phyloP scores from a whole-genome alignment of 2,113 vertebrate genomes.

The Gallinago undulata region DNA sequence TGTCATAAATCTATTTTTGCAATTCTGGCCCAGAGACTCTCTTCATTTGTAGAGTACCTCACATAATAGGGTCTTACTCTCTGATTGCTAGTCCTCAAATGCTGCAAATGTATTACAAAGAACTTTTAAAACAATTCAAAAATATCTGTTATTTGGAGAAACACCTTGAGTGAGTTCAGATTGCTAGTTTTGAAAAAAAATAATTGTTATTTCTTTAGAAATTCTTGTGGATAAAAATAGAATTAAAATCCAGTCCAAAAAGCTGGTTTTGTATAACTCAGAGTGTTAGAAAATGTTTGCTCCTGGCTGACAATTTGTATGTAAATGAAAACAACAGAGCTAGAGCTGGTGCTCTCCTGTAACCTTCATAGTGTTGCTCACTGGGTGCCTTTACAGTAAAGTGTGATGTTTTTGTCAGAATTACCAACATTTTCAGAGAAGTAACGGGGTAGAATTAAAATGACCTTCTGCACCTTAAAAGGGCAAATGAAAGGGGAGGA shows the following conservation, averaged over 20 bases:
- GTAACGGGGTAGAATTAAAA: slow-evolving; percentile 52
- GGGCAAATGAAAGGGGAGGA: not conserved
- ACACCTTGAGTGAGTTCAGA: not conserved
- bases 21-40: not conserved
- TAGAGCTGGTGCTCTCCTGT: not conserved
- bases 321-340: slow-evolving; percentile 33
- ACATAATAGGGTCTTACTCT: not conserved
- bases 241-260: not conserved
- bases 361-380: slow-evolving; percentile 26
- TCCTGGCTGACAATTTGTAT: slow-evolving; percentile 52
- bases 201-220: not conserved
- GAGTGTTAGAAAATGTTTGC: slow-evolving; percentile 33
- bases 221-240: not conserved
- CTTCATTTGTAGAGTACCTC: not conserved
- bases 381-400: not conserved
- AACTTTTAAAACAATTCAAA: not conserved
- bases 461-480: slow-evolving; percentile 17
- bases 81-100: not conserved
- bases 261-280: not conserved
- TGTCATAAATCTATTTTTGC: not conserved
- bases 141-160: not conserved
- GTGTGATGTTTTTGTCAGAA: slow-evolving; percentile 34
- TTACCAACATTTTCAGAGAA: slow-evolving; percentile 42
- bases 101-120: not conserved
- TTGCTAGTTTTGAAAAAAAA: not conserved